Base-by-base conservation (phyloP, 2,797 vertebrate species). In the Neosilurus hyrtlii region DNA sequence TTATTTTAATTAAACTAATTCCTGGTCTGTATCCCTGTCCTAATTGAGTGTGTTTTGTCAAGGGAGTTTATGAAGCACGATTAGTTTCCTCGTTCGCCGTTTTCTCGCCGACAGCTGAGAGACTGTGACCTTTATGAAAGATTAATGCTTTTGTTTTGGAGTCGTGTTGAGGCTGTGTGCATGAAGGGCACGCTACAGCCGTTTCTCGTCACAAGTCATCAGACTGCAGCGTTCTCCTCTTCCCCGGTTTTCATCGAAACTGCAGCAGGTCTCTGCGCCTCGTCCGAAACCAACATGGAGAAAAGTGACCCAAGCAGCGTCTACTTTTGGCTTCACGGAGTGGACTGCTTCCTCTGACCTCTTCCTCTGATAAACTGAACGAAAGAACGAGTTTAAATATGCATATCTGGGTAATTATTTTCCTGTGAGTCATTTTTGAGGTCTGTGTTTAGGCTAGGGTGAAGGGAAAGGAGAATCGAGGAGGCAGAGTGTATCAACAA, bases 111-210 rank as follows among this genome's bases (percentile, higher is more conserved):
- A 22, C 24, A 35, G 51, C 16, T 57, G 22, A 65, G 26, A 18
- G 68, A 22, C 52, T 75, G 52, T 87, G 87, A 86, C 87, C 87
- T 88, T 88, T 80, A 82, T 86, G 57, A 86, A 85, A 85, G 70
- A 85, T 86, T 86, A 56, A 88, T 85, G 63, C 51, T 54, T 80
- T 52, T 79, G 82, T 81, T 71, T 77, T 79, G 51, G 62, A 80
- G 62, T n/a, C 61, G 61, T 71, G 71, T 56, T 57, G 66, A 65
- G 1, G 4, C 10, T 11, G 61, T 4, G 56, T 78, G 61, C 51
- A 43, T 26, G 61, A 18, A 78, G n/a, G n/a, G 43, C 18, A 18
- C 30, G 0, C 79, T 24, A 5, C 63, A 68, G 49, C 35, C 16
- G 2, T 67, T 67, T 65, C 43, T 52, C 43, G 30, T 54, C 52